Conservation (phyloP, 1,140 invertebrate genomes). For the Plodia interpunctella region DNA sequence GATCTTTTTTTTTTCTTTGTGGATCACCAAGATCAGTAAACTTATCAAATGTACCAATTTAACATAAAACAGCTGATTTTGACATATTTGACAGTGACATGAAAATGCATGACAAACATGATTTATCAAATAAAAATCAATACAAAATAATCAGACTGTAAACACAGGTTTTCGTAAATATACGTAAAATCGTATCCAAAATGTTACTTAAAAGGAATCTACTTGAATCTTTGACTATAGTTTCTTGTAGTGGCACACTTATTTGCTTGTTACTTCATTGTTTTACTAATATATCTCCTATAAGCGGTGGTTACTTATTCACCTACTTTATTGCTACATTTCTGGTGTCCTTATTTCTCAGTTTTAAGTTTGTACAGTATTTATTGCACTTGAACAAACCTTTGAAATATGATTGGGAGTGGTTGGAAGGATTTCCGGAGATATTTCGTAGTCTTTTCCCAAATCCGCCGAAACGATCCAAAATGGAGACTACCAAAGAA, state of each 20-base stretch:
- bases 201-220: conserved; percentile 62
- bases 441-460: conserved; percentile 40
- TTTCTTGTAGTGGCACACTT: conserved; percentile 41
- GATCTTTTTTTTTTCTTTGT: too few species aligned
- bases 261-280: conserved; percentile 50
- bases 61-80: too few species aligned
- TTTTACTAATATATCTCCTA: conserved; percentile 54
- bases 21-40: too few species aligned
- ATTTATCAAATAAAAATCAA: conserved; percentile 10
- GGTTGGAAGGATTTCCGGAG: conserved; percentile 42
- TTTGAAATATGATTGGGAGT: conserved; percentile 54
- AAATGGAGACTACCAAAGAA: conserved; percentile 36
- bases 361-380: conserved; percentile 66
- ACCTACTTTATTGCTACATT: conserved; percentile 55
- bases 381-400: conserved; percentile 62
- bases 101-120: conserved; percentile 15
- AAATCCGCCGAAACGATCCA: conserved; percentile 20
- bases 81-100: not conserved
- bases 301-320: conserved; percentile 60
- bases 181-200: conserved; percentile 17
- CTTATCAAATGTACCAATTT: too few species aligned
- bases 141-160: conserved; percentile 1
- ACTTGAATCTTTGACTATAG: conserved; percentile 45
- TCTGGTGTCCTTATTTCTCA: conserved; percentile 49
- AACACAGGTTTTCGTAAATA: not conserved